These are phyloP conservation scores for Syngnathus floridae DNA, from an alignment of 2,113 vertebrate species.

Conservation along the genomic window DNA sequence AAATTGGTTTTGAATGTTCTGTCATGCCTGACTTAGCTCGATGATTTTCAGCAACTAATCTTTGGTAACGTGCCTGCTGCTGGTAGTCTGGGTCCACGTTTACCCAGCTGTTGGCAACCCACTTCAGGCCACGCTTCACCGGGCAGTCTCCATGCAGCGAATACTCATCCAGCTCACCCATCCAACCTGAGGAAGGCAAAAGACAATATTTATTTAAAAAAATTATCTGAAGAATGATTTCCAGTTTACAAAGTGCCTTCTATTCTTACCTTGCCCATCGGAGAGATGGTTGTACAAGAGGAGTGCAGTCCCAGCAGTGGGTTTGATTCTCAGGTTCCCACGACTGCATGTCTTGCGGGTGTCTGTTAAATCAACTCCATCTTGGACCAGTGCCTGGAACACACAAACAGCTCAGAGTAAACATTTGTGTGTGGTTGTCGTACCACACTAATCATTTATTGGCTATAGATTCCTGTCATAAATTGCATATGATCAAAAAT, in stretches of 20 bases:
- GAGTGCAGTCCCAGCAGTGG: conserved; percentile 83
- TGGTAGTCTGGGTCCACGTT: conserved; percentile 86
- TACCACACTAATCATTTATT: background rate
- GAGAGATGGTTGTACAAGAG: conserved; percentile 98
- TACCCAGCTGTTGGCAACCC: conserved; percentile 94
- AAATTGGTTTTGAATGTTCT: conserved; percentile 48
- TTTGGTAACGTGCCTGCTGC: conserved; percentile 85
- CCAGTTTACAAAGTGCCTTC: background rate
- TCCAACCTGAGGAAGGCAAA: conserved; percentile 76
- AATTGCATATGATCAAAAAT: conserved; percentile 3
- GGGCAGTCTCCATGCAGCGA: conserved; percentile 89
- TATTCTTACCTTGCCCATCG: conserved; percentile 83
- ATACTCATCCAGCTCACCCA: conserved; percentile 92
- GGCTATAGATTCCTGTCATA: conserved; percentile 22
- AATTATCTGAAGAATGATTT: too few species aligned
- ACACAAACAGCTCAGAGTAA: conserved; percentile 20
- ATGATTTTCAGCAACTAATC: conserved; percentile 77
- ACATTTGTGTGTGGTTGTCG: conserved; percentile 6
- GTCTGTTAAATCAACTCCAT: conserved; percentile 83
- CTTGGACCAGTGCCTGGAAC: conserved; percentile 83
- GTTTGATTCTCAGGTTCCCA: conserved; percentile 86
- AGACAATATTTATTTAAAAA: background rate
- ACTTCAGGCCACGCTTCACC: conserved; percentile 85
- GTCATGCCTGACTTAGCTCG: conserved; percentile 48
- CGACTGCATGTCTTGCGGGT: conserved; percentile 84